Evolutionary conservation across 2,113 vertebrate species (phyloP), one percentile per base, ranked within the genome.

Genomic region (Ramphastos sulfuratus): DNA sequence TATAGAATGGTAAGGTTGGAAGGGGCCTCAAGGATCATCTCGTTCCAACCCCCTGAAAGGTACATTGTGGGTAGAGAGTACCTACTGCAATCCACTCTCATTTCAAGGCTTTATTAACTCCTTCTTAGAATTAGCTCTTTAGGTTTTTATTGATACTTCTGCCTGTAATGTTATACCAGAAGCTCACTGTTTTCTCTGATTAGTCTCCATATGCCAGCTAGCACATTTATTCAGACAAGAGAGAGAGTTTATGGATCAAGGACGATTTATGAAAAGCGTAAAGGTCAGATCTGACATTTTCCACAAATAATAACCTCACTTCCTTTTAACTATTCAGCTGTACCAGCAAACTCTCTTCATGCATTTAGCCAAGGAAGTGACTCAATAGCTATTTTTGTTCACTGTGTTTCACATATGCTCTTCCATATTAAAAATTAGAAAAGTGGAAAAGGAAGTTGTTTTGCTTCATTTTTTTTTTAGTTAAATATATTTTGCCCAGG

Each of bases 401-500:
- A 2, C 4, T 60, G 58, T 74, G 18, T 33, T 80, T 91, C 59
- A 76, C 54, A 21, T 27, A 54, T 31, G 48, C 17, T 56, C 30
- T 88, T 88, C 42, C 74, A 52, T 23, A 67, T 58, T 85, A 82
- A 85, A 91, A 83, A 83, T n/a, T 8, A 48, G 37, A 65, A 74
- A 80, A 81, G 16, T 55, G 85, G n/a, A 67, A 56, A 87, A 77
- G 12, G 25, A 48, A 85, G 33, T 48, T 74, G 76, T 80, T 88
- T 90, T n/a, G 87, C 35, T 8, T 71, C 28, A 42, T 87, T 74
- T 81, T 87, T 74, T 81, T 81, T 55, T 56, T 65, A 52, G 23
- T 83, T 83, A 77, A 91, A 67, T 33, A 25, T 39, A 25, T 92
- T 95, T 94, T 81, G 46, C 65, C 71, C 37, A 77, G 31, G 83